A percentile compares a stretch with the other conserved stretches of the same genome.
Conservation (phyloP, 2,113 vertebrate genomes). For the Neomonachus schauinslandi region DNA sequence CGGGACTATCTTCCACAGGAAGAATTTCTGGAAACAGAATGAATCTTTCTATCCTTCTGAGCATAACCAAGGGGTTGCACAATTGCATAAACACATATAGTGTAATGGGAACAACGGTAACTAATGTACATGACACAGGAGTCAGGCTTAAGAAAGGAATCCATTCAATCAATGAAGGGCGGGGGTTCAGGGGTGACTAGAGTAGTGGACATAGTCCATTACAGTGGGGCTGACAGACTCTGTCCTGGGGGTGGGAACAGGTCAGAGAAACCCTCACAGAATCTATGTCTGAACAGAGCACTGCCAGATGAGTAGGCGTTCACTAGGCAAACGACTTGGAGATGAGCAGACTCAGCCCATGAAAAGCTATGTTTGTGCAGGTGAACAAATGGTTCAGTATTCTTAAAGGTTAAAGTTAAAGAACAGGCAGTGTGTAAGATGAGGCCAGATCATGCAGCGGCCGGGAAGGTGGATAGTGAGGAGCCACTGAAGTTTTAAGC, state of each 20-base stretch:
- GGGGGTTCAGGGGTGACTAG: not conserved
- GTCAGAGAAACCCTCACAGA: not conserved
- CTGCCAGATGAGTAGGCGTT: slow-evolving; percentile 45
- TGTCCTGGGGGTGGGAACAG: slow-evolving; percentile 4
- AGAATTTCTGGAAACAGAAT: slow-evolving; percentile 46
- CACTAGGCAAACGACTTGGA: not conserved
- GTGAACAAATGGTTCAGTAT: slow-evolving; percentile 17
- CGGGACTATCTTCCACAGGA: not conserved
- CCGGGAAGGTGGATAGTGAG: not conserved
- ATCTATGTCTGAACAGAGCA: not conserved
- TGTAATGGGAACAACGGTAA: not conserved
- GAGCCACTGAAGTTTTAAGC: not conserved
- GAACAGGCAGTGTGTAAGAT: not conserved
- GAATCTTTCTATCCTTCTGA: slow-evolving; percentile 22
- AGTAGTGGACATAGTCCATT: not conserved
- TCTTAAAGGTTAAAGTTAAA: not conserved
- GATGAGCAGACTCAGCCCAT: not conserved
- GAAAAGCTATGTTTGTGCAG: slow-evolving; percentile 19
- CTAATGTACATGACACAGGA: not conserved
- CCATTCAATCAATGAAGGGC: not conserved
- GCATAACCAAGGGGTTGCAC: slow-evolving; percentile 41
- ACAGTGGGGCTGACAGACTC: not conserved
- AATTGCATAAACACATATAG: not conserved
- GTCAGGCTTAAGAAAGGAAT: not conserved
- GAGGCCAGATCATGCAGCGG: not conserved